Percentiles rank a stretch among this genome's conserved stretches.
Evolutionary conservation across 2,113 vertebrate genomes (phyloP).

Genomic region (Abramis brama): DNA sequence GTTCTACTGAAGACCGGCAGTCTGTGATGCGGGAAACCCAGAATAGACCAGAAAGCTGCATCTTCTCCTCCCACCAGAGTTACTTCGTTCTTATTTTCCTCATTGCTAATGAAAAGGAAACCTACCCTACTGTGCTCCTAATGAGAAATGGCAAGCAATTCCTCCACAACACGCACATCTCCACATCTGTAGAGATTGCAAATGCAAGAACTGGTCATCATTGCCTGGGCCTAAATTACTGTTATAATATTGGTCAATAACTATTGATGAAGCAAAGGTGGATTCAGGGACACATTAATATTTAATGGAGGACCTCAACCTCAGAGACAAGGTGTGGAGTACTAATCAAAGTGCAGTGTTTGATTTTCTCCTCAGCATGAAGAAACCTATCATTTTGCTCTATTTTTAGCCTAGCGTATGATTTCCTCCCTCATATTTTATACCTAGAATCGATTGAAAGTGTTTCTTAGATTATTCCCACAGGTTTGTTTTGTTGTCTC

Average conservation of each 20-base stretch:
- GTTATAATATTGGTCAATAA: constrained; percentile 74
- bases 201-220: constrained; percentile 69
- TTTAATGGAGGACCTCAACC: constrained; percentile 64
- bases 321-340: constrained; percentile 40
- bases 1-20: constrained; percentile 68
- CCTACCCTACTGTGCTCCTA: constrained; percentile 66
- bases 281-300: constrained; percentile 65
- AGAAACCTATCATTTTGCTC: constrained; percentile 14
- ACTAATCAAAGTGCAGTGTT: constrained; percentile 41
- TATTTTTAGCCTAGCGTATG: constrained; percentile 40
- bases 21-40: constrained; percentile 54
- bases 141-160: constrained; percentile 75
- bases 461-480: neutral
- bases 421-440: constrained; percentile 21
- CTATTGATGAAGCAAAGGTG: constrained; percentile 71
- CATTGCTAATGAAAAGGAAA: constrained; percentile 68
- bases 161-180: constrained; percentile 51
- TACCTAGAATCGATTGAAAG: constrained; percentile 12
- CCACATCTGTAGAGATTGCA: constrained; percentile 62
- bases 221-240: constrained; percentile 68
- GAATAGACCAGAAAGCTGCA: constrained; percentile 35
- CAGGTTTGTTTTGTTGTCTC: constrained; percentile 19
- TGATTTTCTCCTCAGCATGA: constrained; percentile 4
- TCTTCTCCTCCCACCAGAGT: constrained; percentile 46
- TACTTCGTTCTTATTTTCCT: constrained; percentile 62